Evolutionary conservation across 1,140 invertebrate species (phyloP), one percentile per base, ranked within the genome.

Genomic region (Drosophila guanche): DNA sequence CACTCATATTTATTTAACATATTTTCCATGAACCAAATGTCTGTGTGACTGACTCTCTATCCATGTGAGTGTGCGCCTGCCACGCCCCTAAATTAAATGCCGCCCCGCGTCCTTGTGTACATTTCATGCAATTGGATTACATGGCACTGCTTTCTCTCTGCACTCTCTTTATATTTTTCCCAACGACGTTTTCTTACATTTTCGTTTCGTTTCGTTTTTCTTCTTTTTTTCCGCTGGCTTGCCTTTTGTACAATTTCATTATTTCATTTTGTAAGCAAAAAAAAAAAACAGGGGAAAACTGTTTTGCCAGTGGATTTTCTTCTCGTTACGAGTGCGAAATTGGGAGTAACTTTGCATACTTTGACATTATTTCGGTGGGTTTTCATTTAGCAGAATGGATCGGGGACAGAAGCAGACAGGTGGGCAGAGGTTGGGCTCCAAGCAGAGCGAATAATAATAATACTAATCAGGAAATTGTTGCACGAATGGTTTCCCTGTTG

Each of bases 1-100:
- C 73, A 56, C 50, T 79, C 70, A 79, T 79, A 79, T 79, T 79
- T 79, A 79, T 79, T 79, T 79, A 79, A 79, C 76, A 79, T 78
- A 79, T 79, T 79, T 79, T 59, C 52, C 74, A 63, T 74, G 57
- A 50, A 69, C 46, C 41, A 42, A 37, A 43, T 54, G 50, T 51
- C n/a, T 5, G 20, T 37, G 42, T 37, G 33, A 37, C 33, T 37
- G 33, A 37, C 33, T 37, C 4, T 10, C 33, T 10, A 23, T 14
- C 12, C 20, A n/a, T 61, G 16, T 23, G 20, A 55, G 63, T 54
- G 57, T 43, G 45, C 16, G 45, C 40, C 48, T 42, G 63, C 50
- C 76, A 69, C 76, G 76, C 62, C 76, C 76, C 66, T 74, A 79
- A 79, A 79, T 79, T 79, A 79, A 79, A 74, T 67, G 76, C 76